Base-by-base conservation (phyloP, 2,113 vertebrate genomes). In the Perca schrenkii region DNA sequence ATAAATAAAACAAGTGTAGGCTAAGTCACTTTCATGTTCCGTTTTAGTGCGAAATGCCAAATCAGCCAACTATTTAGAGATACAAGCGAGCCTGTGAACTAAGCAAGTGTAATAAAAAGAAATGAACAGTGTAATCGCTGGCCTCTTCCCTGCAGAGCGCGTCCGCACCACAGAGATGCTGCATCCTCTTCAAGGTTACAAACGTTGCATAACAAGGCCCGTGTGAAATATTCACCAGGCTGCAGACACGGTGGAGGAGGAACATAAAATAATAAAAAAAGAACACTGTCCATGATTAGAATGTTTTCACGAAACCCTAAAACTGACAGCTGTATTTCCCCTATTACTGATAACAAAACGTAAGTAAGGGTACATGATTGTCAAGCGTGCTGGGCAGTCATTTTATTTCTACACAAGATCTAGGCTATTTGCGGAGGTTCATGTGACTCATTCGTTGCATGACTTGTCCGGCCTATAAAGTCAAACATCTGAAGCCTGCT, bases 111-210 rank as follows among this genome's bases (percentile, higher is more conserved):
- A 43, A 74, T 57, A 21, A 60, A 34, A 64, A 54, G 2, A 46
- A 25, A 72, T 16, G 6, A 1, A 54, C 2, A 57, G 70, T 50
- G 79, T 54, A 16, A 70, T 82, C 25, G 4, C 22, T 15, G 75
- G 61, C 67, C 60, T 86, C 25, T 40, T 68, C 62, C 54, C 57
- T 4, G 36, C 60, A 54, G 43, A 72, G 84, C 63, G 74, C 63
- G 64, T 82, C 75, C 14, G 40, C 81, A 6, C 22, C 70, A 63
- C 69, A 69, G 83, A 80, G 87, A 89, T 86, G 90, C 87, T 81
- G 90, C 87, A 89, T 62, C 83, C 90, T 90, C 87, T 74, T 88
- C 92, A 91, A 93, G 91, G 92, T 94, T 92, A 92, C 83, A 71
- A 1, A 53, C 70, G 84, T 91, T 93, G 77, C 84, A 74, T 92